phyloP scores from a whole-genome alignment of 1,140 invertebrate species.

The Drosophila tsacasi region DNA sequence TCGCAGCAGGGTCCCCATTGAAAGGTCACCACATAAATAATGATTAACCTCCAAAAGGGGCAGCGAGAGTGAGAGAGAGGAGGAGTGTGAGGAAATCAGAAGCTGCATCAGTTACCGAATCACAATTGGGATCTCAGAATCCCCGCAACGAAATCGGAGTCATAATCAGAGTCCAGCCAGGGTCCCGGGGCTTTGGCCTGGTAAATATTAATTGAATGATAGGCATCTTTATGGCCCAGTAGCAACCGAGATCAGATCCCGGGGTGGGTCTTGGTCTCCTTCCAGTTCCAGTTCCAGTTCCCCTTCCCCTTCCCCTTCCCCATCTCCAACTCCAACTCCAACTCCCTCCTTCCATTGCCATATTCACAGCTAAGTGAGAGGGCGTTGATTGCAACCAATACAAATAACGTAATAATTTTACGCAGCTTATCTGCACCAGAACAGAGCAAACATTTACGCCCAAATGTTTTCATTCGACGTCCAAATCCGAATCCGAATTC shows the following conservation, averaged over 20 bases:
- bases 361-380: conserved; percentile 39
- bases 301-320: too few relatives aligned
- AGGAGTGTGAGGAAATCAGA: not conserved
- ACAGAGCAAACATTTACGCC: conserved; percentile 85
- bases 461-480: conserved; percentile 79
- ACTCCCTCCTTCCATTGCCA: too few relatives aligned
- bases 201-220: conserved; percentile 83
- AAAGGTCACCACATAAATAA: conserved; percentile 54
- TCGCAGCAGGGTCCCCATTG: conserved; percentile 33
- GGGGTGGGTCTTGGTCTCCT: conserved; percentile 6
- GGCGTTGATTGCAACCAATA: conserved; percentile 82
- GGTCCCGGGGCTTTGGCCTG: conserved; percentile 35
- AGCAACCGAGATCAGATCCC: conserved; percentile 19
- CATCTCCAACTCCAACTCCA: not conserved
- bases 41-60: conserved; percentile 37
- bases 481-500: conserved; percentile 9
- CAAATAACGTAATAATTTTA: conserved; percentile 85
- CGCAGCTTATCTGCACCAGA: conserved; percentile 84
- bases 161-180: conserved; percentile 25
- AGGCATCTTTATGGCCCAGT: conserved; percentile 77
- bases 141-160: conserved; percentile 46
- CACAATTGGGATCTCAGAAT: not conserved
- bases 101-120: not conserved
- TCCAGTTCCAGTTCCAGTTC: too few relatives aligned
- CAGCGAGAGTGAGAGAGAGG: not conserved